Evolutionary conservation across 2,113 vertebrate species (phyloP), one percentile per base, ranked within the genome.

Genomic region (Camelus dromedarius): DNA sequence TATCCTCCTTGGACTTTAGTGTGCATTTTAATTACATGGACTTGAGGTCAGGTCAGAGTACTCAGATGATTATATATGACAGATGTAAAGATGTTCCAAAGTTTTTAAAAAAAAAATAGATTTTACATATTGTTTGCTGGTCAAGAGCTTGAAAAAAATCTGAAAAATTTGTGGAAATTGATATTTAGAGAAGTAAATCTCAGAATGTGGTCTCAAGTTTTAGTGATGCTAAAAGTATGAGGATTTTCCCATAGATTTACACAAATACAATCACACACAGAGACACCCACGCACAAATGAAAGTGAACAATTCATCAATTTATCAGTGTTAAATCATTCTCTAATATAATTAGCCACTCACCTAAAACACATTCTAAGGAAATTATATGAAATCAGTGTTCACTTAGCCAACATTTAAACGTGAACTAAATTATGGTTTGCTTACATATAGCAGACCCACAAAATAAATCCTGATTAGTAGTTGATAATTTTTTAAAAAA

Each of bases 311-410:
- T 42, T 84, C 52, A 93, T 96, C 77, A 97, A 42, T 42, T 84
- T 48, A 87, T 91, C 64, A 96, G 81, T 95, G 19, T 91, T 92
- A 50, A 75, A 89, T 96, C 35, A 89, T 95, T 60, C 83, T 96
- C 70, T 85, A 93, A 93, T 81, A 87, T 81, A 96, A 24, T 19
- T 32, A 96, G n/a, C 12, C 10, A 75, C 54, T 91, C 48, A 77
- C 58, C 12, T 62, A 69, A 91, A 93, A 42, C 14, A 97, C 96
- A 97, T 70, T 76, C 2, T 83, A 82, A 70, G 76, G 67, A 56
- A 96, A 79, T 79, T n/a, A 95, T 69, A 96, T 6, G 6, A 89
- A 82, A 28, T 80, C 28, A 62, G 8, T n/a, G 35, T 85, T 52
- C 62, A 35, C 56, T 72, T 73, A 60, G n/a, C 22, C 6, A n/a